Percentiles rank a stretch among this genome's conserved stretches.
phyloP scores from a whole-genome alignment of 2,113 vertebrate species.

The Lycaon pictus region DNA sequence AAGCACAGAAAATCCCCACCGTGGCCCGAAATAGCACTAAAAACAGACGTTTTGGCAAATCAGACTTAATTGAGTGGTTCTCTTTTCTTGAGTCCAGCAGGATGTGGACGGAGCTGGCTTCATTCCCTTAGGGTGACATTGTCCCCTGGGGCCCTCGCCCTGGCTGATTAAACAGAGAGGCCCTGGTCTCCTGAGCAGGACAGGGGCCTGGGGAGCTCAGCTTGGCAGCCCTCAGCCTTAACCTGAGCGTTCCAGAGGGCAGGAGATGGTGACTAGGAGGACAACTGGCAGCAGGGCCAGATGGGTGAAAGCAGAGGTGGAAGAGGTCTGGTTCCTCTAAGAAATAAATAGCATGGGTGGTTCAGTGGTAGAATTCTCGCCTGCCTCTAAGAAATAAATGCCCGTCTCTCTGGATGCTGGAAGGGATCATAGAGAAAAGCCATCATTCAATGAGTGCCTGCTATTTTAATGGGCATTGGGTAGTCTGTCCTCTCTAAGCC shows the following conservation, averaged over 20 bases:
- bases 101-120: conserved; percentile 78
- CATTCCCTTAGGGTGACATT: conserved; percentile 70
- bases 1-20: conserved; percentile 88
- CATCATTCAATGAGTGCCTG: conserved; percentile 2
- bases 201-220: not conserved
- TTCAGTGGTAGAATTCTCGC: no score
- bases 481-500: not conserved
- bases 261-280: not conserved
- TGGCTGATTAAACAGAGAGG: not conserved
- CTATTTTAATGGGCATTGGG: not conserved
- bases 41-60: conserved; percentile 88
- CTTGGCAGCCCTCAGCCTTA: not conserved
- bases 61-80: conserved; percentile 86
- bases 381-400: no score
- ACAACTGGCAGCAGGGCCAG: not conserved
- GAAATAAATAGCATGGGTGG: not conserved
- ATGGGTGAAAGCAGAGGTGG: not conserved
- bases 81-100: conserved; percentile 82
- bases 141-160: not conserved
- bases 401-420: not conserved
- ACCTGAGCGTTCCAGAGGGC: conserved; percentile 13
- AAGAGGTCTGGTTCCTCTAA: not conserved
- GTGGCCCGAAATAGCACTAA: conserved; percentile 86
- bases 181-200: conserved; percentile 28
- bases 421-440: conserved; percentile 9